A percentile compares a stretch with the other conserved stretches of the same genome.
These are phyloP conservation scores for Cecidostiba fungosa DNA, from an alignment of 2,888 invertebrate genomes.

Conservation along the genomic window DNA sequence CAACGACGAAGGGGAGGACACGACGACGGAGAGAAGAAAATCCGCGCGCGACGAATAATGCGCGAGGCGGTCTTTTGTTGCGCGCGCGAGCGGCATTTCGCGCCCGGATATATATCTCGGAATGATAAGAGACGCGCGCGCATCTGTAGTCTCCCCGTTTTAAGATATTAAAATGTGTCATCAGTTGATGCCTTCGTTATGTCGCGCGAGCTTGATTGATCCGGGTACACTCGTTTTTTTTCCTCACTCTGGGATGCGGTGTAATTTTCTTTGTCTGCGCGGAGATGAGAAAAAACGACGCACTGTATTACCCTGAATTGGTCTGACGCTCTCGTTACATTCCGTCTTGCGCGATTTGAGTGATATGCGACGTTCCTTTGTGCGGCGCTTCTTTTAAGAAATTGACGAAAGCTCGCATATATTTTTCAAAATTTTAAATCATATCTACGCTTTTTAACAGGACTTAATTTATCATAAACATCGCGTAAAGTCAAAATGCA, in stretches of 20 bases:
- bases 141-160: conserved; percentile 69
- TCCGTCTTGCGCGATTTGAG: conserved; percentile 12
- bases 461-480: too few relatives aligned
- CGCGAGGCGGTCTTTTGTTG: conserved; percentile 75
- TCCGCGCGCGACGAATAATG: conserved; percentile 72
- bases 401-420: background rate
- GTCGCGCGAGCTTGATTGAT: conserved; percentile 70
- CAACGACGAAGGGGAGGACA: conserved; percentile 27
- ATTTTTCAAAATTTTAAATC: too few relatives aligned
- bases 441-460: too few relatives aligned
- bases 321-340: background rate
- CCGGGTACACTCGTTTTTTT: conserved; percentile 28
- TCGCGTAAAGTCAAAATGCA: too few relatives aligned
- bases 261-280: conserved; percentile 48
- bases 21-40: conserved; percentile 71
- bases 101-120: conserved; percentile 59
- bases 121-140: conserved; percentile 48
- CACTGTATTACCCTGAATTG: conserved; percentile 47
- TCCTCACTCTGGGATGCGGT: background rate
- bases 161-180: conserved; percentile 80
- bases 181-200: conserved; percentile 78
- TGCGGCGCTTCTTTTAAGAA: background rate
- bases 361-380: background rate
- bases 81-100: conserved; percentile 61
- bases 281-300: background rate